Base-by-base conservation (phyloP, 2,113 vertebrate species). In the Jacana jacana region DNA sequence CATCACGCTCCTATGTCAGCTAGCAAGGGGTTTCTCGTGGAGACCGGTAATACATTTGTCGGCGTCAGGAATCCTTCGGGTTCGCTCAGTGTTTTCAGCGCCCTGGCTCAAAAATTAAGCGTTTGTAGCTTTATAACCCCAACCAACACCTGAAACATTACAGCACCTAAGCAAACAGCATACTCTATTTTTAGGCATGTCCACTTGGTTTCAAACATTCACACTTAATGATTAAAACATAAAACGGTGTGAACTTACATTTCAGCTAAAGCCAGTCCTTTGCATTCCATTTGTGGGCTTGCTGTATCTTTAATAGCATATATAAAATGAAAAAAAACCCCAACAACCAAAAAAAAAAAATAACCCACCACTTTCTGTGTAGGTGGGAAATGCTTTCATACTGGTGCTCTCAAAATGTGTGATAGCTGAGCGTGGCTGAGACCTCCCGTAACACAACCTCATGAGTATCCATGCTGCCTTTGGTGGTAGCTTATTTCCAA, bases 171-270 rank as follows among this genome's bases (percentile, higher is more conserved):
- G 35, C 28, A 70, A 81, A 91, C 5, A 52, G 25, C 30, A 37
- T 4, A 46, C 30, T 42, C 25, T 75, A 40, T 75, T 95, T 94
- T 90, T 83, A 95, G 72, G 44, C 17, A 66, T 0, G 16, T 91
- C 88, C 76, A 73, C 60, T 81, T 88, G 33, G 33, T 84, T 94
- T 93, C 81, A 81, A 88, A 78, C 71, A 55, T 77, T 93, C 7
- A 0, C 76, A 88, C 85, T 39, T 51, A 60, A 78, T 44, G 82
- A 83, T 83, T 75, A 82, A 81, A 91, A 82, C 17, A 66, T 51
- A 57, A 94, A 96, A 82, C 11, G 15, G 39, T 78, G 88, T 28
- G 49, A 96, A 81, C 54, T 42, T 73, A 69, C 6, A 55, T 57
- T 89, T 91, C 91, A 71, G 66, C 78, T 80, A 63, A 52, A 91